A percentile compares a stretch with the other conserved stretches of the same genome.
phyloP scores from a whole-genome alignment of 1,140 invertebrate species.

The Harpegnathos saltator region DNA sequence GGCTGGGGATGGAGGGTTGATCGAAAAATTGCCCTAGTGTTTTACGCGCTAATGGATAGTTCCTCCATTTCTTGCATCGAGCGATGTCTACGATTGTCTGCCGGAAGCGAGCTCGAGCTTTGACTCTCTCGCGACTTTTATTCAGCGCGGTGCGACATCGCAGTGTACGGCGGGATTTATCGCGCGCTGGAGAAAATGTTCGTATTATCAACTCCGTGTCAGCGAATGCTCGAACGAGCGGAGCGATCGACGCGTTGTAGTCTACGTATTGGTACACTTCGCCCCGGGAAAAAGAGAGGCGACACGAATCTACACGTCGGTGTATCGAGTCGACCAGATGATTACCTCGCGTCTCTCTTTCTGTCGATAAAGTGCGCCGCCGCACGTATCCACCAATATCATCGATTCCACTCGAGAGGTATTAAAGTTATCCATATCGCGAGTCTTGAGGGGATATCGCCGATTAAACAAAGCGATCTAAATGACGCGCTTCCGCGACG shows the following conservation, averaged over 20 bases:
- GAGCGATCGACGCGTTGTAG: background rate
- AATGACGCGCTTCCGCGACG: background rate
- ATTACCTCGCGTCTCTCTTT: background rate
- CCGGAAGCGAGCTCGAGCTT: no score
- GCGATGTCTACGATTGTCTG: no score
- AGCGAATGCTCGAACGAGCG: background rate
- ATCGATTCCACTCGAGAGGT: background rate
- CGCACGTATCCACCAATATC: background rate
- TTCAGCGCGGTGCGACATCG: no score
- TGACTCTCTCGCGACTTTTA: no score
- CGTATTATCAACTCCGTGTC: no score
- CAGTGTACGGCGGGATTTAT: no score
- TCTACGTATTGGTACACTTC: background rate
- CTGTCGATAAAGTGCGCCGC: conserved; percentile 9
- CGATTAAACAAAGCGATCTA: conserved; percentile 18
- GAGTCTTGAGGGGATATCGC: background rate
- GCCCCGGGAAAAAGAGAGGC: background rate
- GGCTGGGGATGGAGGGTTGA: no score
- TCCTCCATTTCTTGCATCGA: no score
- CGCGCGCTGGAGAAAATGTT: no score
- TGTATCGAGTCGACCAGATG: background rate
- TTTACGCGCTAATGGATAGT: no score
- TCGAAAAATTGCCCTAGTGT: no score
- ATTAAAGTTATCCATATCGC: background rate
- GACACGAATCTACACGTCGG: background rate